These are phyloP conservation scores for Drosophila parthenogenetica DNA, from an alignment of 2,888 invertebrate species.

Conservation along the genomic window DNA sequence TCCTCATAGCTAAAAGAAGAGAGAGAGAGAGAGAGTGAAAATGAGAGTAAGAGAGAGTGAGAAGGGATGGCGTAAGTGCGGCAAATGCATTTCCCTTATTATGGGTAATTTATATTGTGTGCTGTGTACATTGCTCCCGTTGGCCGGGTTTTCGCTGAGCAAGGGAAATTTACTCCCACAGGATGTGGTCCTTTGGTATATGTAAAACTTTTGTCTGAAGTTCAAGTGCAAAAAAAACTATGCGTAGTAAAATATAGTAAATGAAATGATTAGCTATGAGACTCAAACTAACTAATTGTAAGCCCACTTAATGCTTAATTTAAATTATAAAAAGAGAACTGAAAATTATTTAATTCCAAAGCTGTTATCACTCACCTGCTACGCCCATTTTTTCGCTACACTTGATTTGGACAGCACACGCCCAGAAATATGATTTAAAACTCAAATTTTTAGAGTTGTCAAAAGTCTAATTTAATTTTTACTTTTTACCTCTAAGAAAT, in stretches of 20 bases:
- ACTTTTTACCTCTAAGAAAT: background rate
- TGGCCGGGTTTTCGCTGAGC: conserved; percentile 37
- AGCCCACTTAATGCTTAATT: too few species aligned
- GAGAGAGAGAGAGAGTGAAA: background rate
- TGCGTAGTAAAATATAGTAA: conserved; percentile 23
- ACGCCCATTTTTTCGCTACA: conserved; percentile 57
- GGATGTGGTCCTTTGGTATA: conserved; percentile 56
- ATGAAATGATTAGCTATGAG: too few species aligned
- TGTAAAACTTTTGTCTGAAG: conserved; percentile 68
- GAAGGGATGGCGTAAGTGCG: background rate
- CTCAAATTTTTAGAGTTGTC: background rate
- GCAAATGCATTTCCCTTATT: conserved; percentile 62
- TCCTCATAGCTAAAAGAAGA: conserved; percentile 61
- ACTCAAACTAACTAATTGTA: background rate
- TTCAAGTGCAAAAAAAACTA: conserved; percentile 69
- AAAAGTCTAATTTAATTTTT: background rate
- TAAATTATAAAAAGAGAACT: too few species aligned
- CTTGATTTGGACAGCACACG: conserved; percentile 42
- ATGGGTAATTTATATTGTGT: conserved; percentile 64
- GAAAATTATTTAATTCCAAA: background rate
- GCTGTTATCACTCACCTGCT: conserved; percentile 61
- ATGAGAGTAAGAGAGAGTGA: conserved; percentile 8
- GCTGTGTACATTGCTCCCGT: conserved; percentile 39
- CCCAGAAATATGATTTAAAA: conserved; percentile 21
- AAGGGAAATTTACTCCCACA: conserved; percentile 64